Evolutionary conservation across 2,113 vertebrate species (phyloP).

Genomic region (Heptranchias perlo): DNA sequence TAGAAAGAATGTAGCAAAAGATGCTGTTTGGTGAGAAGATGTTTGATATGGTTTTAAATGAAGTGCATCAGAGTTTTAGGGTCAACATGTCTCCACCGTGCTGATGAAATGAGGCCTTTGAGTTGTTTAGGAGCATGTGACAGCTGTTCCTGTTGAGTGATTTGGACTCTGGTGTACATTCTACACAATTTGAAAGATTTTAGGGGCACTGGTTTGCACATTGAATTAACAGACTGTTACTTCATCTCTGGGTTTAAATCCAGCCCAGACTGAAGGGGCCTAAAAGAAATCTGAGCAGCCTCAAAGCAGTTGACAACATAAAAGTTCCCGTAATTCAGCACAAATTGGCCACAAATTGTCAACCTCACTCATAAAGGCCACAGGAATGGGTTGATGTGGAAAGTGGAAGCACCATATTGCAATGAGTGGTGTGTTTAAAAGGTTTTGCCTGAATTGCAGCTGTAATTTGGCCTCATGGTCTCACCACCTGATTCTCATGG

Average conservation of each 20-base stretch:
- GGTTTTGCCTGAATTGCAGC: not conserved
- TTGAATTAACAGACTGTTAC: not conserved
- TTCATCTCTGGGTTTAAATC: not conserved
- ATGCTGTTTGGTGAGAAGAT: not conserved
- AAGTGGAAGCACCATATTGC: not conserved
- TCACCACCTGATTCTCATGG: not conserved
- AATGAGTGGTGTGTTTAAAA: not conserved
- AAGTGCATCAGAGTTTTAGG: not conserved
- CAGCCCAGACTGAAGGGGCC: not conserved
- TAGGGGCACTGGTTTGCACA: not conserved
- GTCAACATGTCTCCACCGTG: not conserved
- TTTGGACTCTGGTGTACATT: not conserved
- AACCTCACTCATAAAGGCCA: not conserved
- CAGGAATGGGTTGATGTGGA: not conserved
- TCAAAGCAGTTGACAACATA: not conserved
- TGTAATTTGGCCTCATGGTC: not conserved
- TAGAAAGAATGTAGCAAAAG: not conserved
- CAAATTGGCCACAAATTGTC: not conserved
- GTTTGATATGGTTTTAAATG: not conserved
- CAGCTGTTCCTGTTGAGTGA: not conserved
- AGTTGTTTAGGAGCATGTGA: not conserved
- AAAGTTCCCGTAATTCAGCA: not conserved
- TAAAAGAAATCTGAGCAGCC: not conserved
- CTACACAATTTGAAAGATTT: not conserved
- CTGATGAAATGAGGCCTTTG: not conserved